Evolutionary conservation across 2,797 vertebrate genomes (phyloP), one percentile per base, ranked within the genome.

Genomic region (Enoplosus armatus): DNA sequence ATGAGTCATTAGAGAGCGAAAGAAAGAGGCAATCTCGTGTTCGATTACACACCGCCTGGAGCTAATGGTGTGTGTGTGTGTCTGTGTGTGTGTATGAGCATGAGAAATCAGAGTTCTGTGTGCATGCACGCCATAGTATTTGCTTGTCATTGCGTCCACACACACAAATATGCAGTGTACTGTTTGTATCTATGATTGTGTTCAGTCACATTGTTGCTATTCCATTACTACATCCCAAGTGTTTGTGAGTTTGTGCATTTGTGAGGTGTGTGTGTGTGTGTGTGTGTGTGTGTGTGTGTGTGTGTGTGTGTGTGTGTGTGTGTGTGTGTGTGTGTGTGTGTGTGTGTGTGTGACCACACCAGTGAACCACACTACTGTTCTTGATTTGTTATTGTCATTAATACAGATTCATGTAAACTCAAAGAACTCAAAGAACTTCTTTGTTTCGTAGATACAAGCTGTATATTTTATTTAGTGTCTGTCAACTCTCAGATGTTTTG

Each of bases 1-100:
- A 89, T 86, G 48, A 87, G 75, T 83, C 72, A 83, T 90, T 85
- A 63, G 61, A 72, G 79, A 76, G 79, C 51, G 73, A 33, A 33
- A 33, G 31, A 33, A 33, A 77, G 54, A 78, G 33, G 82, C 82
- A 88, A 84, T 90, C 82, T 87, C 0, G 20, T 74, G 51, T 91
- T 85, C 48, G 20, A 80, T 85, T 80, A 63, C 74, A 82, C 33
- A 73, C 68, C 77, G 75, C 86, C 86, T 0, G 50, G 24, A 54
- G 83, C 56, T 53, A 58, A 50, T 67, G 55, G 43, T 60, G 33
- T 68, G 58, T 63, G 60, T 51, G 41, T 60, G 55, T 71, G 68
- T 50, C 64, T 59, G 61, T n/a, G 48, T 29, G 37, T 55, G 75
- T 50, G 33, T 54, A 39, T 5, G 15, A 22, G 5, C 11, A 14